Conservation (phyloP, 2,888 invertebrate species). For the Chelonus formosanus region DNA sequence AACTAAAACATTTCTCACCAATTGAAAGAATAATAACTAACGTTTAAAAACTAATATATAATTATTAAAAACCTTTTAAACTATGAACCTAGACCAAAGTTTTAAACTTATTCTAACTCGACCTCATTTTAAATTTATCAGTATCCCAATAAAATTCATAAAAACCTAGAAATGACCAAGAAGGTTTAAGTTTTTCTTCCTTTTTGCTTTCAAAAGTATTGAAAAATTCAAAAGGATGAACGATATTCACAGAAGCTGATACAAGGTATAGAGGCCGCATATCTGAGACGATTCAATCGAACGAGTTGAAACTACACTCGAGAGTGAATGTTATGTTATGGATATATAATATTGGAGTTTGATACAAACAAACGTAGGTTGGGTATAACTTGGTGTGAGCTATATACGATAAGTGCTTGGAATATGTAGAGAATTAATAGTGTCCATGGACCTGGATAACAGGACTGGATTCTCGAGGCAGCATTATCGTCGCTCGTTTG, state of each 20-base stretch:
- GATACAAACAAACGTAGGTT: slow-evolving; percentile 1
- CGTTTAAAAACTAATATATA: no score
- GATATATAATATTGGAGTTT: slow-evolving; percentile 19
- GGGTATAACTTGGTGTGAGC: slow-evolving; percentile 3
- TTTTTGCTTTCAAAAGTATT: no score
- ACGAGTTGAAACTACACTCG: slow-evolving; percentile 21
- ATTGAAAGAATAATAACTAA: no score
- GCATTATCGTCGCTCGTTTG: slow-evolving; percentile 62
- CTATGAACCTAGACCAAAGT: no score
- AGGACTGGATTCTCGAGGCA: slow-evolving; percentile 33
- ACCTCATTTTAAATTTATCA: no score
- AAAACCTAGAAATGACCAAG: no score
- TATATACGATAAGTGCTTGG: slow-evolving; percentile 42
- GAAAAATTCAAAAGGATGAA: background rate
- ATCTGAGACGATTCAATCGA: slow-evolving; percentile 39
- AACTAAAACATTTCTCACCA: no score
- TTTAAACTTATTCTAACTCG: no score
- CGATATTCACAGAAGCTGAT: slow-evolving; percentile 4
- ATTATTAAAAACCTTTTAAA: no score
- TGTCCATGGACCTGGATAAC: slow-evolving; percentile 59
- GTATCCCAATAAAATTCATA: no score
- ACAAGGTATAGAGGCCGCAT: background rate
- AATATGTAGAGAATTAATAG: slow-evolving; percentile 60
- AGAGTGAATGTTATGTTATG: slow-evolving; percentile 20
- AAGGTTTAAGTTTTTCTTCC: no score